Conservation (phyloP, 2,797 vertebrate species). For the Tympanoctomys barrerae region DNA sequence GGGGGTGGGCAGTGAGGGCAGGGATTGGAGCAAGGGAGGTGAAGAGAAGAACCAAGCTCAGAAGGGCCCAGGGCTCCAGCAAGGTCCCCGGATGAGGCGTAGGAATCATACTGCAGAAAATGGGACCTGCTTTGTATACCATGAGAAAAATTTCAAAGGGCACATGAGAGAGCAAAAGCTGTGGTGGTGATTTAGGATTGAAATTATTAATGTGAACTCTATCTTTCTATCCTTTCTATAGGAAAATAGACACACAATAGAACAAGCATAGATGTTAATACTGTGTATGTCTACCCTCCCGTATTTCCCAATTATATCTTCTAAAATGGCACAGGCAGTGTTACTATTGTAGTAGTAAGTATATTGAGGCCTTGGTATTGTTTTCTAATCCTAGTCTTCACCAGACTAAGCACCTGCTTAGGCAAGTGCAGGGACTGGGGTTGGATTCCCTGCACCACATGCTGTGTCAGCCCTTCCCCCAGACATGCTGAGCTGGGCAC, state of each 20-base stretch:
- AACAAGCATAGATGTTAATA: background rate
- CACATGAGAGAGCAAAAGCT: accelerated
- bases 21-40: accelerated
- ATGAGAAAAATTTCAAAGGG: background rate
- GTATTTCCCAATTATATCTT: background rate
- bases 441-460: too few species aligned
- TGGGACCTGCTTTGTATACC: background rate
- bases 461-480: too few species aligned
- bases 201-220: background rate
- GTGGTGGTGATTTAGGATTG: accelerated
- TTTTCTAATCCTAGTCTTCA: background rate
- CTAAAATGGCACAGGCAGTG: background rate
- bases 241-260: background rate
- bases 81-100: accelerated
- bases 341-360: background rate
- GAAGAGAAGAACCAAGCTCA: too few species aligned
- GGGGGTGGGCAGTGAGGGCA: background rate
- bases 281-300: accelerated
- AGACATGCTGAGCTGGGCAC: too few species aligned
- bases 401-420: too few species aligned
- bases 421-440: too few species aligned
- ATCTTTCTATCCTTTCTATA: background rate
- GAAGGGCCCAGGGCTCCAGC: background rate
- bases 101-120: accelerated
- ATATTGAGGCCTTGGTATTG: background rate